These are phyloP conservation scores for Rhabdomys pumilio DNA, from an alignment of 2,797 vertebrate genomes.

Conservation along the genomic window DNA sequence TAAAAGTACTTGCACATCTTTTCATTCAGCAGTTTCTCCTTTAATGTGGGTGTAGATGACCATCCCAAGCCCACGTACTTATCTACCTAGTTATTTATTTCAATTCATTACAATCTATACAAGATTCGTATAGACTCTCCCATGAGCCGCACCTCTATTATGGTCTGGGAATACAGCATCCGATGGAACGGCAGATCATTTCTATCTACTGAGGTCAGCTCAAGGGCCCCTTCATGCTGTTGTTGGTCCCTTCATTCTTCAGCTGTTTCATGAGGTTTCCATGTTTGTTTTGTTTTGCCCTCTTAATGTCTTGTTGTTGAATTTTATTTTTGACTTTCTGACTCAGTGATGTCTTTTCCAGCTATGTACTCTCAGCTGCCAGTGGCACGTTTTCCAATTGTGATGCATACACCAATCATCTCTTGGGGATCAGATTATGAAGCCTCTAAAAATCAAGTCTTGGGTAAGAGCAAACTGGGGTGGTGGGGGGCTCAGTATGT, in stretches of 20 bases:
- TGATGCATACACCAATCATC: background rate
- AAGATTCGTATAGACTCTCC: background rate
- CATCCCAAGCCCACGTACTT: background rate
- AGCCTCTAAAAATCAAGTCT: background rate
- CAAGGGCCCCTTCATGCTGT: background rate
- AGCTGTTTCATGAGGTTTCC: background rate
- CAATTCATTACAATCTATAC: background rate
- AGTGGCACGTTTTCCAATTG: background rate
- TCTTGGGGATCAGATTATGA: background rate
- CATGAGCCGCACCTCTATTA: background rate
- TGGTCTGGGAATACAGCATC: background rate
- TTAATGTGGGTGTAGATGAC: background rate
- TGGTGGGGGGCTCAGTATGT: background rate
- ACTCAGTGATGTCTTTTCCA: background rate
- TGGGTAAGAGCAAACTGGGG: constrained; percentile 32
- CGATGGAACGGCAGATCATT: no score
- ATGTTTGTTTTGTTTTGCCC: background rate
- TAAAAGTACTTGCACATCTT: background rate
- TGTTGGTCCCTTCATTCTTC: background rate
- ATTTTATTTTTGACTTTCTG: constrained; percentile 23
- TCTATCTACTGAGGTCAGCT: background rate
- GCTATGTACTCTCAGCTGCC: background rate
- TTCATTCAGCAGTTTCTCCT: background rate
- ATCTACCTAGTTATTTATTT: background rate
- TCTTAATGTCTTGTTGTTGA: constrained; percentile 9